These are phyloP conservation scores for Lepisosteus oculatus DNA, from an alignment of 2,113 vertebrate genomes.

Conservation along the genomic window DNA sequence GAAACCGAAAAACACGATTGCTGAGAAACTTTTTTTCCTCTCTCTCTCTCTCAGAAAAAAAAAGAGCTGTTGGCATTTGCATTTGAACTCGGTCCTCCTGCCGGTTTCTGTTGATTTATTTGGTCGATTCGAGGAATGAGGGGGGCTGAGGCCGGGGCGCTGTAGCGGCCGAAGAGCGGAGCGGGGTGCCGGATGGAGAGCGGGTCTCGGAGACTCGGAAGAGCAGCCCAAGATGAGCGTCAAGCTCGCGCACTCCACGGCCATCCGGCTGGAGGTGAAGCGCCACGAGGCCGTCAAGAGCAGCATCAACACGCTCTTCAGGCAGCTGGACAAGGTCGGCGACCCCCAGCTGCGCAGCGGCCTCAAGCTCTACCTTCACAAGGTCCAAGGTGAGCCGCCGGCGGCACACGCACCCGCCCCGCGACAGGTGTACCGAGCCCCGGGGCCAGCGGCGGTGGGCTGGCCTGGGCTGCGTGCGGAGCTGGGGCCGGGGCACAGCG, in stretches of 20 bases:
- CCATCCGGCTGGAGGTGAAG: conserved; percentile 71
- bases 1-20: conserved; percentile 50
- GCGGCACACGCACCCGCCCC: no score
- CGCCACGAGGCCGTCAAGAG: conserved; percentile 63
- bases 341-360: conserved; percentile 63
- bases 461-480: not conserved
- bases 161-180: conserved; percentile 25
- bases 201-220: conserved; percentile 31
- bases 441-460: not conserved
- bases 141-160: not conserved
- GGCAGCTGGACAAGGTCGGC: conserved; percentile 62
- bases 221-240: conserved; percentile 59
- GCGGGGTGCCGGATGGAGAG: conserved; percentile 46
- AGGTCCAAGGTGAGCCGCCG: conserved; percentile 65
- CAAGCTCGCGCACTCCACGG: conserved; percentile 62
- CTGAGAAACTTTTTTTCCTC: conserved; percentile 13
- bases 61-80: no score
- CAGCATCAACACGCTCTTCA: conserved; percentile 57
- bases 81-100: no score
- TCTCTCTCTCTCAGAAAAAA: no score
- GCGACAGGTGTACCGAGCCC: no score
- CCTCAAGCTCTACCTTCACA: conserved; percentile 62
- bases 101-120: no score
- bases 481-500: no score
- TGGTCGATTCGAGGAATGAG: no score